A percentile compares a stretch with the other conserved stretches of the same genome.
These are phyloP conservation scores for Haliclona indistincta DNA, from an alignment of 37 sponge, comb jelly and placozoan genomes.

Conservation along the genomic window DNA sequence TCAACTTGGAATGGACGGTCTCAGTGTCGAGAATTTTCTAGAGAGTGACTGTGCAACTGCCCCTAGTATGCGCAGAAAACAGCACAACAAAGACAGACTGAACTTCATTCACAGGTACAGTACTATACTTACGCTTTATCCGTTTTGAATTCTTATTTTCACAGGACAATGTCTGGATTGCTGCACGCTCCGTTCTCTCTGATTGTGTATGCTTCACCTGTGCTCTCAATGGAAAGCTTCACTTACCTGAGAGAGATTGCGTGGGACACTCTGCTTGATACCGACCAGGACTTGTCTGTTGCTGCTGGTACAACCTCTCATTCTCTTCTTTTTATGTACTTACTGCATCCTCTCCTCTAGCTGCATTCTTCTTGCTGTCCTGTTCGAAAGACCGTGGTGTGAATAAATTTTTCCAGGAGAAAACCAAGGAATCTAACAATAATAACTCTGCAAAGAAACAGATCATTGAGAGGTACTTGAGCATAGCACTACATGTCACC, in stretches of 20 bases:
- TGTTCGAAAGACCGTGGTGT: constrained; percentile 26
- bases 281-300: constrained; percentile 42
- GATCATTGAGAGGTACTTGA: constrained; percentile 9
- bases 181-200: constrained; percentile 49
- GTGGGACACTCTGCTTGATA: constrained; percentile 58
- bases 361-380: constrained; percentile 58
- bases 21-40: constrained; percentile 19
- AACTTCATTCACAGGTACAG: constrained; percentile 11
- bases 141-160: constrained; percentile 31
- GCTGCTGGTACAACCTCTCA: constrained; percentile 30
- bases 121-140: constrained; percentile 32
- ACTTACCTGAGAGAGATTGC: constrained; percentile 22
- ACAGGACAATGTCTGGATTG: constrained; percentile 15
- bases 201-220: constrained; percentile 26
- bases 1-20: background rate
- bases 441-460: constrained; percentile 6
- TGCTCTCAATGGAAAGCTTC: constrained; percentile 17
- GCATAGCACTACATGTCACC: background rate
- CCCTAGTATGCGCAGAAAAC: background rate
- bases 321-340: background rate
- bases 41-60: constrained; percentile 25
- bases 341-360: background rate
- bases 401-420: background rate
- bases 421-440: constrained; percentile 4
- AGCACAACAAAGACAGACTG: constrained; percentile 7